A percentile compares a stretch with the other conserved stretches of the same genome.
Evolutionary conservation across 37 sponge, comb jelly and placozoan genomes (phyloP).

Genomic region (Agelas oroides): DNA sequence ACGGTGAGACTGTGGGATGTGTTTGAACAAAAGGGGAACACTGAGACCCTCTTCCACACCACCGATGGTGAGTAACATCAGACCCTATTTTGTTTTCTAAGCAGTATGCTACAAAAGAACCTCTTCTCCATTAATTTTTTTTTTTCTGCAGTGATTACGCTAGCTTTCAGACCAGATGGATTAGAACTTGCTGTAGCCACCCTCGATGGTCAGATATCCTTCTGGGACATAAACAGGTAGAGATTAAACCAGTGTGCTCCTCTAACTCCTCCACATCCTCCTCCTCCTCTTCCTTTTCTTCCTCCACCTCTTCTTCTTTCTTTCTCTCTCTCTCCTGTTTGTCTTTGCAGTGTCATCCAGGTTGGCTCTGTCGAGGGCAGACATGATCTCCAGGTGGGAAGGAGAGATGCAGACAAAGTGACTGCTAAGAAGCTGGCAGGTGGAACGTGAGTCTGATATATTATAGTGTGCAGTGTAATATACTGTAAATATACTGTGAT

Average conservation of each 20-base stretch:
- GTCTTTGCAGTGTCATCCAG: conserved; percentile 34
- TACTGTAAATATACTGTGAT: not conserved
- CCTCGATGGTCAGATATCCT: conserved; percentile 86
- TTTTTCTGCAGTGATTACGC: conserved; percentile 46
- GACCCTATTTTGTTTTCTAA: not conserved
- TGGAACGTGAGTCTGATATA: conserved; percentile 45
- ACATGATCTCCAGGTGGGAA: conserved; percentile 85
- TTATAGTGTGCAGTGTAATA: not conserved
- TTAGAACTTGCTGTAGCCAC: conserved; percentile 87
- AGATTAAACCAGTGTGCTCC: too few relatives aligned
- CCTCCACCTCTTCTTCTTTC: too few relatives aligned
- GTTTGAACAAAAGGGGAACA: conserved; percentile 81
- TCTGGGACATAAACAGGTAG: conserved; percentile 73
- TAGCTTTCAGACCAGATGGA: conserved; percentile 82
- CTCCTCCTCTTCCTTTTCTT: too few relatives aligned
- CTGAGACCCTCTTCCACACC: conserved; percentile 72
- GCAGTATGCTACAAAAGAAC: not conserved
- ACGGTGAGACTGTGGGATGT: conserved; percentile 92
- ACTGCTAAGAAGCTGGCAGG: conserved; percentile 81
- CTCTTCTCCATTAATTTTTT: too few relatives aligned
- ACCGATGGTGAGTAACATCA: conserved; percentile 64
- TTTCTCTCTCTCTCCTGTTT: not conserved
- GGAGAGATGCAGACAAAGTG: conserved; percentile 79
- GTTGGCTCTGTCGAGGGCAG: conserved; percentile 89
- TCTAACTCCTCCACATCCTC: too few relatives aligned